Evolutionary conservation across 2,797 vertebrate species (phyloP), one percentile per base, ranked within the genome.

Genomic region (Urosaurus nigricauda): DNA sequence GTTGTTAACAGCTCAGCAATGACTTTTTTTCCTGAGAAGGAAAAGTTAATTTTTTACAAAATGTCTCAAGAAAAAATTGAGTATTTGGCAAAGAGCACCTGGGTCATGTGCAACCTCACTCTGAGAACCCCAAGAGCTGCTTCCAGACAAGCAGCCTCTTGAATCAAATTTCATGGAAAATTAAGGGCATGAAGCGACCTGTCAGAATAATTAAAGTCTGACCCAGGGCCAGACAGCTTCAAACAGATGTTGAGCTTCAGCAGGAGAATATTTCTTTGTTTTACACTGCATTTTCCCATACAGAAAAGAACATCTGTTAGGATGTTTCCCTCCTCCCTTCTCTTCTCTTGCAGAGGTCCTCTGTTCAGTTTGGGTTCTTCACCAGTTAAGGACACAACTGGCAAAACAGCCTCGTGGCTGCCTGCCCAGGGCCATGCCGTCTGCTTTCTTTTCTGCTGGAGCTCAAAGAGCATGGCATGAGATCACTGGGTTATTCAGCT

Each of bases 201-300:
- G 95, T 95, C 95, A 95, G 89, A 93, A 91, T 95, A 92, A 93
- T 93, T 94, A 94, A 88, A 89, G 93, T 17, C 89, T 94, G 93
- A 92, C 89, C 91, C 47, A 0, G 83, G 83, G 93, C 93, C 95
- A 95, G 95, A 95, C 94, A 88, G 92, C 93, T 94, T 91, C 95
- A 91, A 90, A 94, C 95, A 96, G 95, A 95, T 96, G 95, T 94
- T 94, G 91, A 92, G 5, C 92, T 95, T 81, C 91, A 92, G 92
- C 91, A 87, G 88, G 93, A 95, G 94, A 96, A 93, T 94, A 94
- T 95, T 95, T 88, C 95, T 95, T 96, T 96, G 95, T 96, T 94
- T 93, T 35, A 6, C 88, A 86, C 87, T 1, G 80, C 35, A 1
- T 84, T 95, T 96, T 96, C 95, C 95, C 95, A 96, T 90, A 89